Evolutionary conservation across 2,113 vertebrate species (phyloP).

Genomic region (Amphilophus citrinellus): DNA sequence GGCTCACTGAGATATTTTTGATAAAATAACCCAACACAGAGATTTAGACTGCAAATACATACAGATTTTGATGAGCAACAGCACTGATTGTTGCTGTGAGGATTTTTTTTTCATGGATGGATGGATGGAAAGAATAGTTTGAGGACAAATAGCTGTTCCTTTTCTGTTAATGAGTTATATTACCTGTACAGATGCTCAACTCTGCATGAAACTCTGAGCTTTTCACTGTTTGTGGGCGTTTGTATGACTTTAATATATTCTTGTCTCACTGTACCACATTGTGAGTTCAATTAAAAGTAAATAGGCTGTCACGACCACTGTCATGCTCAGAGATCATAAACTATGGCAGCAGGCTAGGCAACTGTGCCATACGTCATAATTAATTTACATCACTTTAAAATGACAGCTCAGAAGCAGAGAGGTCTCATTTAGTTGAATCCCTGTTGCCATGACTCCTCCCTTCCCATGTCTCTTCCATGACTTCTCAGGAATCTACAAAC

Average conservation of each 20-base stretch:
- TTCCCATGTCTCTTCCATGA: not conserved
- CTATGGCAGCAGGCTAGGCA: not conserved
- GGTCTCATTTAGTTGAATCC: not conserved
- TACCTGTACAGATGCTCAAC: not conserved
- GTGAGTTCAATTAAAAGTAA: not conserved
- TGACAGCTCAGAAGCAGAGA: not conserved
- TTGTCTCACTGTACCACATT: not conserved
- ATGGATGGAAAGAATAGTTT: no score
- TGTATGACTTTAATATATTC: not conserved
- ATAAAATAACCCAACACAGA: not conserved
- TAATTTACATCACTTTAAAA: constrained; percentile 9
- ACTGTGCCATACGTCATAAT: not conserved
- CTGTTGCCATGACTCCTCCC: not conserved
- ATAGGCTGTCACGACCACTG: not conserved
- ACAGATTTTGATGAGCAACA: not conserved
- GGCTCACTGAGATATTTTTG: not conserved
- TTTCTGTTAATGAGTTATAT: not conserved
- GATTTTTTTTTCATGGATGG: no score
- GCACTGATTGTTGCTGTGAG: not conserved
- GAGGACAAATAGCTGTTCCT: not conserved
- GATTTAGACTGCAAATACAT: not conserved
- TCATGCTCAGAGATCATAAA: constrained; percentile 21
- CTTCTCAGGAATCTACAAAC: not conserved
- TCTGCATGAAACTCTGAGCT: not conserved
- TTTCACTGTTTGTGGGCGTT: not conserved